Evolutionary conservation across 2,113 vertebrate species (phyloP).

Genomic region (Salvelinus fontinalis): DNA sequence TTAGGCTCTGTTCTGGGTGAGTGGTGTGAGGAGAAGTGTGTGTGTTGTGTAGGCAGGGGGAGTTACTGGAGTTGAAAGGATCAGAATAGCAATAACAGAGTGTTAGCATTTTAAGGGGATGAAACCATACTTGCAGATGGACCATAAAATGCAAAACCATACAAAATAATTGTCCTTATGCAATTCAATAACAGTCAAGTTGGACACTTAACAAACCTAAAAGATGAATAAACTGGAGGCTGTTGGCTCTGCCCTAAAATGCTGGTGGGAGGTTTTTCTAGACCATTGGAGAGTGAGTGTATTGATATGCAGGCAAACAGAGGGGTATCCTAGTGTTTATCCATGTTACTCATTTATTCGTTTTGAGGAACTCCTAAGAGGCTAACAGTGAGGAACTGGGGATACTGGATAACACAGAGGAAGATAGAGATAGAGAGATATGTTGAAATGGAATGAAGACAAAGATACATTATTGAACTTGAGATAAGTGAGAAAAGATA

Average conservation of each 20-base stretch:
- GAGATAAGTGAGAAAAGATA: not conserved
- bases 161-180: slow-evolving; percentile 30
- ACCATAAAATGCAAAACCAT: slow-evolving; percentile 39
- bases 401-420: slow-evolving; percentile 2
- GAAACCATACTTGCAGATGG: slow-evolving; percentile 43
- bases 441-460: not conserved
- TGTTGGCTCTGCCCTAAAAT: slow-evolving; percentile 37
- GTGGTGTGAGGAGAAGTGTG: not conserved
- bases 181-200: slow-evolving; percentile 19
- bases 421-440: not conserved
- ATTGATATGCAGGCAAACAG: slow-evolving; percentile 35
- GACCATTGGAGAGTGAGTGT: slow-evolving; percentile 24
- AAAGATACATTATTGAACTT: not conserved
- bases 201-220: slow-evolving; percentile 37
- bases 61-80: slow-evolving; percentile 50
- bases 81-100: slow-evolving; percentile 37
- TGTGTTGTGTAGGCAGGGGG: not conserved
- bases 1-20: slow-evolving; percentile 31
- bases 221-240: slow-evolving; percentile 46
- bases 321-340: slow-evolving; percentile 34
- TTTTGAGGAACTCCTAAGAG: slow-evolving; percentile 23
- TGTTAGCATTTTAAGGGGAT: slow-evolving; percentile 28
- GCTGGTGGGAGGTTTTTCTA: slow-evolving; percentile 26
- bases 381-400: not conserved
- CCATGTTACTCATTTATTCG: slow-evolving; percentile 22